Conservation (phyloP, 2,888 invertebrate genomes). For the Electrophaes corylata region DNA sequence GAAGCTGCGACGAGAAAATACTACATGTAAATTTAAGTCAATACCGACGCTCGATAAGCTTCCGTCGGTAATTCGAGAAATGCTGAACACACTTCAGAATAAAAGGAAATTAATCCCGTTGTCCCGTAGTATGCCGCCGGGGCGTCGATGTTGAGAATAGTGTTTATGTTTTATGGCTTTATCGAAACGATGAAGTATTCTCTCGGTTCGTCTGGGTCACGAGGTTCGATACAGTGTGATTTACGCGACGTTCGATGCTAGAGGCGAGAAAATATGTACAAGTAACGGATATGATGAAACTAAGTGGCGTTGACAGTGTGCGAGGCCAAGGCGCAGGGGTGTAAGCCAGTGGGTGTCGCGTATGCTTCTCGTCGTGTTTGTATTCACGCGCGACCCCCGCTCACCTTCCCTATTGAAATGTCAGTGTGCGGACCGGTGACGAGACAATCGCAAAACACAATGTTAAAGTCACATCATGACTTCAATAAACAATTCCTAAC, state of each 20-base stretch:
- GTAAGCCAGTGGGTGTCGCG: constrained; percentile 53
- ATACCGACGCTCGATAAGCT: constrained; percentile 73
- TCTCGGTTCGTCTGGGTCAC: constrained; percentile 48
- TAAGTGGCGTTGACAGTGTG: constrained; percentile 47
- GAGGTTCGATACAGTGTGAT: constrained; percentile 51
- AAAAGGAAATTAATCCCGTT: constrained; percentile 59
- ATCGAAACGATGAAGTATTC: constrained; percentile 55
- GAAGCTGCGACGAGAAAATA: constrained; percentile 73
- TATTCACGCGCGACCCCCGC: constrained; percentile 75
- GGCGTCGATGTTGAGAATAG: constrained; percentile 54
- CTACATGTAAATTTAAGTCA: constrained; percentile 80
- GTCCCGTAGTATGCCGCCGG: constrained; percentile 43
- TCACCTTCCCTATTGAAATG: constrained; percentile 83
- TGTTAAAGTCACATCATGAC: constrained; percentile 83
- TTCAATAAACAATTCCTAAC: constrained; percentile 82
- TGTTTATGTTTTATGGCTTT: constrained; percentile 55
- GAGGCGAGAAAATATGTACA: constrained; percentile 46
- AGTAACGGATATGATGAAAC: constrained; percentile 56
- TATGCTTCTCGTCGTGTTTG: constrained; percentile 66
- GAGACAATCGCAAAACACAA: constrained; percentile 83
- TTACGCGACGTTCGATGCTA: constrained; percentile 47
- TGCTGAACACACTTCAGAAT: constrained; percentile 47
- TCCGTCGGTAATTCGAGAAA: constrained; percentile 69
- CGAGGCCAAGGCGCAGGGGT: constrained; percentile 31
- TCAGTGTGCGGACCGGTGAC: constrained; percentile 78